These are phyloP conservation scores for Amazona ochrocephala DNA, from an alignment of 2,797 vertebrate species.

Conservation along the genomic window DNA sequence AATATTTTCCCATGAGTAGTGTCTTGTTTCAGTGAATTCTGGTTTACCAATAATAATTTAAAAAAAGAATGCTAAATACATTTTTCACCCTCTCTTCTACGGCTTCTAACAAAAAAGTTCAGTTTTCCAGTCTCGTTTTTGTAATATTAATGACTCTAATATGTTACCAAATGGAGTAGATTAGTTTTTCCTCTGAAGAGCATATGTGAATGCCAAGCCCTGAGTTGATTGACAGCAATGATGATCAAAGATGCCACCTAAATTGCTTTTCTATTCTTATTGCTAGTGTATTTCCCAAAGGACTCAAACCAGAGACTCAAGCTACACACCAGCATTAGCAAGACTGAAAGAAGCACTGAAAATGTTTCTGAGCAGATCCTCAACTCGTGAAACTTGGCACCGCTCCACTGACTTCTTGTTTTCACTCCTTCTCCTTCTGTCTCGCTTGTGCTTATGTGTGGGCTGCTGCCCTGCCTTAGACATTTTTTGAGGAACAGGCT, in stretches of 20 bases:
- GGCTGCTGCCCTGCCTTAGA: constrained; percentile 67
- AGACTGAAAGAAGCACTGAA: constrained; percentile 60
- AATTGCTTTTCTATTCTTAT: constrained; percentile 65
- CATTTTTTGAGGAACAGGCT: constrained; percentile 60
- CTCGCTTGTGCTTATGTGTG: constrained; percentile 65
- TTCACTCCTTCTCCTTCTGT: constrained; percentile 69
- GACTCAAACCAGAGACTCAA: constrained; percentile 56
- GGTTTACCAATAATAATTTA: neutral
- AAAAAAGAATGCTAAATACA: neutral
- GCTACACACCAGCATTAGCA: constrained; percentile 41
- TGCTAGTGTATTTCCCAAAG: constrained; percentile 54
- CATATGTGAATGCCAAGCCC: constrained; percentile 63
- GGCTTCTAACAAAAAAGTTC: neutral
- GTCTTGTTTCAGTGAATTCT: neutral
- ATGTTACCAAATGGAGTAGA: constrained; percentile 63
- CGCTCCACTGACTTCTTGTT: constrained; percentile 66
- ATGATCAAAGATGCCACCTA: constrained; percentile 64
- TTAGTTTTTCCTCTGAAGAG: constrained; percentile 67
- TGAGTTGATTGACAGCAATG: constrained; percentile 54
- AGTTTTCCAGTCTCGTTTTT: constrained; percentile 29
- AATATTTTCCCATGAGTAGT: neutral
- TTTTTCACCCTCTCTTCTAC: neutral
- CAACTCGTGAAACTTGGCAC: constrained; percentile 62
- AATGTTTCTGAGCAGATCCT: constrained; percentile 64
- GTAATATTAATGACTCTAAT: constrained; percentile 48